Evolutionary conservation across 2,888 invertebrate genomes (phyloP).

Genomic region (Digitonthophagus gazella): DNA sequence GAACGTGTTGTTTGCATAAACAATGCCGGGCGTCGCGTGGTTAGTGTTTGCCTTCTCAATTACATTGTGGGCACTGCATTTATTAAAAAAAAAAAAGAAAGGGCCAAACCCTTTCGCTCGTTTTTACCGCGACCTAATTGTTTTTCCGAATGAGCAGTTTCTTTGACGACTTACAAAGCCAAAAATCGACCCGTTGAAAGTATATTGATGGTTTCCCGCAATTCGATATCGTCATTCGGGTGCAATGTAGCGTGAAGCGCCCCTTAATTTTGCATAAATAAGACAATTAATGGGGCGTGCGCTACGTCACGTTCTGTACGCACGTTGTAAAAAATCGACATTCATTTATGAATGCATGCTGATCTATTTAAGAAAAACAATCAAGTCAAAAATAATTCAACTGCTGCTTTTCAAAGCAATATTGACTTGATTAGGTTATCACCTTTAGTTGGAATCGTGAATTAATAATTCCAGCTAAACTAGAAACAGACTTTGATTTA

Average conservation of each 20-base stretch:
- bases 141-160: neutral
- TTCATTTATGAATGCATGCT: neutral
- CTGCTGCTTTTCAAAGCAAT: no score
- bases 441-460: no score
- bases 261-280: neutral
- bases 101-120: neutral
- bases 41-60: neutral
- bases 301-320: neutral
- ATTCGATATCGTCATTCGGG: neutral
- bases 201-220: neutral
- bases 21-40: neutral
- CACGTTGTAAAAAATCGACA: neutral
- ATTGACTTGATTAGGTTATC: no score
- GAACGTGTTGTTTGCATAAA: neutral
- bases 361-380: neutral
- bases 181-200: neutral
- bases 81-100: neutral
- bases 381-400: no score
- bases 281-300: neutral
- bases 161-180: neutral
- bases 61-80: neutral
- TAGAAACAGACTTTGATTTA: no score
- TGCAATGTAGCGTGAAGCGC: neutral
- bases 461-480: no score
- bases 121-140: neutral